Evolutionary conservation across 2,113 vertebrate genomes (phyloP).

Genomic region (human): GRCh38 chr2:218910001-218910500

Average conservation of each 20-base stretch:
- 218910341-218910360: not conserved
- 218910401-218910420: not conserved
- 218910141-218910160: not conserved
- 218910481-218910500: not conserved
- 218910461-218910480: not conserved
- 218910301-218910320: not conserved
- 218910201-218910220: not conserved
- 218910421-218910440: not conserved
- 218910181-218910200: not conserved
- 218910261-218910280: not conserved
- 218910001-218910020: not conserved
- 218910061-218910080: not conserved
- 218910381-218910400: not conserved
- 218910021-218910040: not conserved
- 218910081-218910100: conserved; percentile 22
- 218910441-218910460: not conserved
- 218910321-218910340: conserved; percentile 30
- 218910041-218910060: not conserved
- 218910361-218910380: not conserved
- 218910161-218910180: not conserved
- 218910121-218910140: not conserved
- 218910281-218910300: not conserved
- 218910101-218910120: not conserved
- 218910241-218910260: not conserved
- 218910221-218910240: not conserved